Base-by-base conservation (phyloP, 2,888 invertebrate genomes). In the Caenorhabditis japonica region DNA sequence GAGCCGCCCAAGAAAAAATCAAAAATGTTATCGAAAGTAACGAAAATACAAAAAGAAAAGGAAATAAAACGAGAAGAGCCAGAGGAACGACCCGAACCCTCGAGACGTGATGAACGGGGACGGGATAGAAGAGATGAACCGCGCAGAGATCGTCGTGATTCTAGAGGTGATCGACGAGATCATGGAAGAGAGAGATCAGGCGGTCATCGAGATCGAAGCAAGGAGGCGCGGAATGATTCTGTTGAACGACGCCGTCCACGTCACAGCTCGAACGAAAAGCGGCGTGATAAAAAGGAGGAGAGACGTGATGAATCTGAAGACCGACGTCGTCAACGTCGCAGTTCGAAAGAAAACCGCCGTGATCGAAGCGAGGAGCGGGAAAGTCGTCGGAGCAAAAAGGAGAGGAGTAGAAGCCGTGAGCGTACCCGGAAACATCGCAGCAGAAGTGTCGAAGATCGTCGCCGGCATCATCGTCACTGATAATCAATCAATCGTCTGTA, bases 1-100 rank as follows among this genome's bases (percentile, higher is more conserved):
- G 47, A 62, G 8, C 53, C 74, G n/a, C 58, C 71, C 23, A 77
- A 80, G 69, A 77, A 71, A 52, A 66, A 72, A 49, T 68, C 71
- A 43, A 56, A 61, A 30, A 15, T 30, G 34, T n/a, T 10, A 53
- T 30, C 30, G 10, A 30, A 38, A 13, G 53, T 39, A 19, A 15
- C 44, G 21, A n/a, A n/a, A n/a, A n/a, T n/a, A n/a, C n/a, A n/a
- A n/a, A 64, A 69, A 41, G 62, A 62, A 12, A 58, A 36, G 21
- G 15, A 39, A n/a, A 46, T 49, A 15, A 21, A 41, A 4, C 15
- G 41, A 15, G 15, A 60, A 15, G 38, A 27, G n/a, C 17, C 25
- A n/a, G 23, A 34, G 4, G 38, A 25, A 13, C 39, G 41, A 60
- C 52, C 27, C 15, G 59, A 52, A 41, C 46, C 36, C 39, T 19